Evolutionary conservation across 1,140 invertebrate genomes (phyloP).

Genomic region (Drosophila quadrilineata): DNA sequence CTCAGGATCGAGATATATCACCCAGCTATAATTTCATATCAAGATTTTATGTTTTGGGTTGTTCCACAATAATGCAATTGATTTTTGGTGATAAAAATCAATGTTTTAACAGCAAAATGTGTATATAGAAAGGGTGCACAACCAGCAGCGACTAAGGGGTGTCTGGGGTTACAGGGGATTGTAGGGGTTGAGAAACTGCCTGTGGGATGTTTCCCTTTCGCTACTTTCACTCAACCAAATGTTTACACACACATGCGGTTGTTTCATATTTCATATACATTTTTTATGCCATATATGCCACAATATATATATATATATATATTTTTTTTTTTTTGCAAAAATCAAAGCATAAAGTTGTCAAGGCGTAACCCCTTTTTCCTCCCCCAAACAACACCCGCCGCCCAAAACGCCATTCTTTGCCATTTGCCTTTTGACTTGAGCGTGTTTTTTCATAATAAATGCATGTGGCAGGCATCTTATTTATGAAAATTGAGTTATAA

Average conservation of each 20-base stretch:
- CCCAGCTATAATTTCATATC: conserved; percentile 7
- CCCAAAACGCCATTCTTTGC: conserved; percentile 29
- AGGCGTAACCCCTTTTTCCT: conserved; percentile 54
- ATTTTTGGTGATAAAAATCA: conserved; percentile 78
- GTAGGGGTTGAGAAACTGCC: conserved; percentile 16
- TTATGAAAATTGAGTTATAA: conserved; percentile 80
- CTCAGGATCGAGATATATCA: conserved; percentile 27
- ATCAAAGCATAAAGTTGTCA: conserved; percentile 77
- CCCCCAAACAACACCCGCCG: background rate
- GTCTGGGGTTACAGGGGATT: too few species aligned
- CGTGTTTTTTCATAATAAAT: conserved; percentile 50
- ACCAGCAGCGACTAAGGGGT: conserved; percentile 23
- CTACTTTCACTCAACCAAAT: conserved; percentile 43
- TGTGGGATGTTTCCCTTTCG: conserved; percentile 9
- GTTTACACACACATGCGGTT: conserved; percentile 79
- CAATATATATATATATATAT: conserved; percentile 11
- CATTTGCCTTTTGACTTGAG: conserved; percentile 20
- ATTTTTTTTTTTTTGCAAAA: conserved; percentile 33
- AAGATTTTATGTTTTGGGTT: conserved; percentile 22
- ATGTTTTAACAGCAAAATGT: conserved; percentile 61
- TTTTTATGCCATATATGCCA: conserved; percentile 7
- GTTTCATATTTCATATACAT: conserved; percentile 75
- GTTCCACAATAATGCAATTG: conserved; percentile 70
- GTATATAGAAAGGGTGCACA: conserved; percentile 24
- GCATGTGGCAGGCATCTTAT: conserved; percentile 43